phyloP scores from a whole-genome alignment of 2,797 vertebrate species.

The Muraenolepis orangiensis region DNA sequence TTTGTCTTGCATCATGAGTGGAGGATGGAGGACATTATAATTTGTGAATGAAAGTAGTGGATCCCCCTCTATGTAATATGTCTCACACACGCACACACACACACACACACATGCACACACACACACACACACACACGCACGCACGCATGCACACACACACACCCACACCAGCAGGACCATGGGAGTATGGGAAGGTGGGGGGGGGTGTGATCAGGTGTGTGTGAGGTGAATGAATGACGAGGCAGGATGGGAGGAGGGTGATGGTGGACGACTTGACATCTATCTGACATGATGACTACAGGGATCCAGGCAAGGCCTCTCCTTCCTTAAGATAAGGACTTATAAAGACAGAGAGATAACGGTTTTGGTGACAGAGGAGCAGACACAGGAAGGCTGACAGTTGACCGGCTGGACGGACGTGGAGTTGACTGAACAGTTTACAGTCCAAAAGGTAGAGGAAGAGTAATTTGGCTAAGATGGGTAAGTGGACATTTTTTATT shows the following conservation, averaged over 20 bases:
- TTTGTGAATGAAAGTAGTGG: too few relatives aligned
- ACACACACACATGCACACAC: too few relatives aligned
- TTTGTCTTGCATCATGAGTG: background rate
- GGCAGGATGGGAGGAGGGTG: background rate
- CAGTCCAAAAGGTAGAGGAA: background rate
- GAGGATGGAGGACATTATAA: background rate
- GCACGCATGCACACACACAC: too few relatives aligned
- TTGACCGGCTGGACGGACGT: background rate
- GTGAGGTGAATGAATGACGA: background rate
- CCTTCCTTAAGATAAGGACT: background rate
- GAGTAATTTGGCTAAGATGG: slow-evolving; percentile 24
- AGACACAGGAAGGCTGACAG: background rate
- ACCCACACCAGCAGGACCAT: too few relatives aligned
- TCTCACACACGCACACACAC: too few relatives aligned
- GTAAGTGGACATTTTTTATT: slow-evolving; percentile 35
- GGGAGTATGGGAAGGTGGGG: background rate
- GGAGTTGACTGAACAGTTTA: background rate
- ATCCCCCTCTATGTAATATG: too few relatives aligned
- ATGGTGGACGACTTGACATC: background rate
- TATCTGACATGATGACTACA: background rate
- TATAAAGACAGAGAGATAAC: background rate
- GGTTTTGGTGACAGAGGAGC: background rate
- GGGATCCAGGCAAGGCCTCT: background rate
- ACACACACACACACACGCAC: too few relatives aligned
- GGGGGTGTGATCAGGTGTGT: background rate